Evolutionary conservation across 2,888 invertebrate species (phyloP).

Genomic region (Watsonalla cultraria): DNA sequence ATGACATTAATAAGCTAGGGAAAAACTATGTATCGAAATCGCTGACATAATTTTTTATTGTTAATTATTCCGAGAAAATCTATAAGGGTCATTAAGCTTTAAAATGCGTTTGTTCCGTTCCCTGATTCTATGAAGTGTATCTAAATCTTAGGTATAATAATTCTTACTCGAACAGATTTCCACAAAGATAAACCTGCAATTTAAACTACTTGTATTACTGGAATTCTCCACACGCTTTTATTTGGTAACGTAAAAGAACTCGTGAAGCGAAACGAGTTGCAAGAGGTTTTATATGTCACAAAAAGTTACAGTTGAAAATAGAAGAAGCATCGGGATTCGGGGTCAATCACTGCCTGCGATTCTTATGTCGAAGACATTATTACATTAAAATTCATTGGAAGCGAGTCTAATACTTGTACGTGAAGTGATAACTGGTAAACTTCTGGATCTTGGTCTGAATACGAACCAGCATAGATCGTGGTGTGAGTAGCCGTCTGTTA

Average conservation of each 20-base stretch:
- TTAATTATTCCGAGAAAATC: not conserved
- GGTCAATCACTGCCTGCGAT: not conserved
- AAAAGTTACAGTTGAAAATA: not conserved
- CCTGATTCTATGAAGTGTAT: not conserved
- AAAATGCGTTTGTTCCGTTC: not conserved
- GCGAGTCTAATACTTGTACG: conserved; percentile 50
- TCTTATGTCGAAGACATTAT: conserved; percentile 15
- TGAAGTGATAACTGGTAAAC: conserved; percentile 37
- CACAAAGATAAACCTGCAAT: conserved; percentile 10
- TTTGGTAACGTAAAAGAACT: not conserved
- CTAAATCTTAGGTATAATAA: not conserved
- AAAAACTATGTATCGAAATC: too few species aligned
- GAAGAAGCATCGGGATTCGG: not conserved
- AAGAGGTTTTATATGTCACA: not conserved
- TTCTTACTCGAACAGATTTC: not conserved
- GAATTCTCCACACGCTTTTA: conserved; percentile 10
- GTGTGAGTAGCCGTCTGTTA: too few species aligned
- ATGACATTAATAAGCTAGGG: too few species aligned
- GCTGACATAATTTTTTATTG: too few species aligned
- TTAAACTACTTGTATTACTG: conserved; percentile 26
- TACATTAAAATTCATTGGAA: conserved; percentile 62
- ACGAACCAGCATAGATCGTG: conserved; percentile 35
- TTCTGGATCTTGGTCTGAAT: conserved; percentile 27
- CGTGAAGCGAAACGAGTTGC: too few species aligned
- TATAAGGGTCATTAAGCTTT: not conserved